phyloP scores from a whole-genome alignment of 1,140 invertebrate genomes.

The Leguminivora glycinivorella region DNA sequence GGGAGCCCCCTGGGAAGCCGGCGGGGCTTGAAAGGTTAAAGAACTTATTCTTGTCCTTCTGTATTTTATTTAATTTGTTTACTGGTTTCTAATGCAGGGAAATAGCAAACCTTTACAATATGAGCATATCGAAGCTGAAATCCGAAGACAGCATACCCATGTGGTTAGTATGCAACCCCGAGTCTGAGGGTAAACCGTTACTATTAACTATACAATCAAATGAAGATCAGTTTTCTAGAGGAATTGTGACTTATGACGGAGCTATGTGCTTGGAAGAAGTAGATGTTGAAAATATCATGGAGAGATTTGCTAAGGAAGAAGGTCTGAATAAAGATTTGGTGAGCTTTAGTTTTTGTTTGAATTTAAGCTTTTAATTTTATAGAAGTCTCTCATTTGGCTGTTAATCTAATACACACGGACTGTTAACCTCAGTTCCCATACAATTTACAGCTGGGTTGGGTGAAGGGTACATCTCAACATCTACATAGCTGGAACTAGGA shows the following conservation, averaged over 20 bases:
- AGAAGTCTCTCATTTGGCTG: no score
- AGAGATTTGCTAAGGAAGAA: constrained; percentile 53
- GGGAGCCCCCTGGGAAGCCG: no score
- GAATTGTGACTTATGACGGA: constrained; percentile 62
- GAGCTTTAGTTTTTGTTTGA: constrained; percentile 30
- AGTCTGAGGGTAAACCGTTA: constrained; percentile 49
- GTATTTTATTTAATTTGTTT: neutral
- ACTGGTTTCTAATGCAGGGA: constrained; percentile 51
- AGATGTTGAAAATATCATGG: constrained; percentile 54
- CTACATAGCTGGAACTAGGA: no score
- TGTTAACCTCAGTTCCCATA: no score
- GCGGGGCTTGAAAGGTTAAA: no score
- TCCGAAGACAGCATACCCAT: constrained; percentile 61
- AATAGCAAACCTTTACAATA: constrained; percentile 67
- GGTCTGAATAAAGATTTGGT: constrained; percentile 53
- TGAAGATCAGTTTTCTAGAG: constrained; percentile 64
- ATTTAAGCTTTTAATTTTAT: no score
- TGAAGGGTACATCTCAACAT: no score
- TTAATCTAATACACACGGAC: no score
- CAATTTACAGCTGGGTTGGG: no score
- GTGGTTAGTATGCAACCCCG: constrained; percentile 69
- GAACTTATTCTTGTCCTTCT: neutral
- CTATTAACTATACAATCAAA: constrained; percentile 64
- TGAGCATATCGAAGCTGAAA: constrained; percentile 40
- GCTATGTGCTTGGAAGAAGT: constrained; percentile 54